Conservation (phyloP, 2,797 vertebrate species). For the Potorous gilbertii region DNA sequence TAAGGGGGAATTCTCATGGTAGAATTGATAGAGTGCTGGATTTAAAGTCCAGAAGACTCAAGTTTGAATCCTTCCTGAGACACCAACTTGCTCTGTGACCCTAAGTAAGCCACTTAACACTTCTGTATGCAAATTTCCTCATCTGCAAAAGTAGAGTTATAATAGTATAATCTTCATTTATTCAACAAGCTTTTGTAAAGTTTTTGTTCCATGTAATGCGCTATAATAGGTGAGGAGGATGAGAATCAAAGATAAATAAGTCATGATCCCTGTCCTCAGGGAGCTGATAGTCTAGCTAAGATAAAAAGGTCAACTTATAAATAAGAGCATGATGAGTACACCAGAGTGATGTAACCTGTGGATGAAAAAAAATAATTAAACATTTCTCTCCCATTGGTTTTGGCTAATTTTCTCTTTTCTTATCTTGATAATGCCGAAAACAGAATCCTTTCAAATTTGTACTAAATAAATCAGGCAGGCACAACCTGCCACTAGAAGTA, state of each 20-base stretch:
- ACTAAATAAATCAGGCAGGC: background rate
- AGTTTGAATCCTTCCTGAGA: background rate
- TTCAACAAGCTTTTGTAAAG: slow-evolving; percentile 10
- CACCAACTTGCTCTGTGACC: background rate
- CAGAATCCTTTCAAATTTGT: slow-evolving; percentile 43
- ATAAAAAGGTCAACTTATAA: background rate
- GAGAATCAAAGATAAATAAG: background rate
- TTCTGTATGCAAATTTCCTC: background rate
- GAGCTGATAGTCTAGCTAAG: accelerated
- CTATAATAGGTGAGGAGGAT: background rate
- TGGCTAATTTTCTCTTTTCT: slow-evolving; percentile 52
- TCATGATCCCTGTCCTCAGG: background rate
- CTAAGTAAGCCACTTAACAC: background rate
- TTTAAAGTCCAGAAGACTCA: background rate
- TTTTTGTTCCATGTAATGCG: background rate
- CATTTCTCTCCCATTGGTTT: slow-evolving; percentile 22
- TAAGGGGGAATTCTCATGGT: background rate
- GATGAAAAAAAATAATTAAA: background rate
- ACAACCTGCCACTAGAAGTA: slow-evolving; percentile 34
- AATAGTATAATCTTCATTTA: background rate
- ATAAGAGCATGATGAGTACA: background rate
- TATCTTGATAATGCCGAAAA: slow-evolving; percentile 32
- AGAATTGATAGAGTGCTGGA: background rate
- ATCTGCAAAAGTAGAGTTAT: background rate
- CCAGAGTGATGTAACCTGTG: background rate